These are phyloP conservation scores for Zaprionus africanus DNA, from an alignment of 1,140 invertebrate genomes.

Conservation along the genomic window DNA sequence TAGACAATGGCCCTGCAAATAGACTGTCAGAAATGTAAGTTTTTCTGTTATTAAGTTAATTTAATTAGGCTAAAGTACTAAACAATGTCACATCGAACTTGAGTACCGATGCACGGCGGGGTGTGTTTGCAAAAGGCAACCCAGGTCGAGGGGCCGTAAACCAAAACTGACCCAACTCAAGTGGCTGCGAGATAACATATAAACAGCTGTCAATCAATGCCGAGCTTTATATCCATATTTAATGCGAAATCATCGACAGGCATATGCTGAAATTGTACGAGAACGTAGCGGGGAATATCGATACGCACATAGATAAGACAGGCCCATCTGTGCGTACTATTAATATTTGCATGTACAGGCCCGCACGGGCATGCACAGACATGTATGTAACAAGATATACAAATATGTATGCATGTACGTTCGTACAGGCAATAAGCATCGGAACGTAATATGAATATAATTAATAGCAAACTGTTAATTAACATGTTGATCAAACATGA, in stretches of 20 bases:
- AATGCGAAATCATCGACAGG: slow-evolving; percentile 26
- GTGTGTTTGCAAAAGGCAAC: background rate
- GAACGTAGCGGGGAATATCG: slow-evolving; percentile 3
- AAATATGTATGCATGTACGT: slow-evolving; percentile 13
- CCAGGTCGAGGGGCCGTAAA: background rate
- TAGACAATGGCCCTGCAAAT: slow-evolving; percentile 8
- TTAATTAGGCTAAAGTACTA: background rate
- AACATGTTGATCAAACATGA: slow-evolving; percentile 81
- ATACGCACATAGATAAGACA: slow-evolving; percentile 12
- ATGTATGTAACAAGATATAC: slow-evolving; percentile 9
- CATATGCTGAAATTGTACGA: slow-evolving; percentile 26
- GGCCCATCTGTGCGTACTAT: slow-evolving; percentile 29
- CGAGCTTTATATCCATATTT: slow-evolving; percentile 41
- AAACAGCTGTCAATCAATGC: slow-evolving; percentile 73
- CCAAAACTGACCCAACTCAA: slow-evolving; percentile 47
- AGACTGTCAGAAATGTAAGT: background rate
- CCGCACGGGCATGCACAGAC: slow-evolving; percentile 19
- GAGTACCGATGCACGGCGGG: background rate
- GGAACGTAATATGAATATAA: slow-evolving; percentile 76
- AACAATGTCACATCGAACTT: slow-evolving; percentile 6
- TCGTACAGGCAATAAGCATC: slow-evolving; percentile 22
- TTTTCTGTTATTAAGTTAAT: background rate
- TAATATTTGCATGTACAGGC: slow-evolving; percentile 11
- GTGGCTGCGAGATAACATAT: slow-evolving; percentile 19
- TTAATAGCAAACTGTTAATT: slow-evolving; percentile 80